Evolutionary conservation across 2,888 invertebrate species (phyloP), one percentile per base, ranked within the genome.

Genomic region (Nysson spinosus): DNA sequence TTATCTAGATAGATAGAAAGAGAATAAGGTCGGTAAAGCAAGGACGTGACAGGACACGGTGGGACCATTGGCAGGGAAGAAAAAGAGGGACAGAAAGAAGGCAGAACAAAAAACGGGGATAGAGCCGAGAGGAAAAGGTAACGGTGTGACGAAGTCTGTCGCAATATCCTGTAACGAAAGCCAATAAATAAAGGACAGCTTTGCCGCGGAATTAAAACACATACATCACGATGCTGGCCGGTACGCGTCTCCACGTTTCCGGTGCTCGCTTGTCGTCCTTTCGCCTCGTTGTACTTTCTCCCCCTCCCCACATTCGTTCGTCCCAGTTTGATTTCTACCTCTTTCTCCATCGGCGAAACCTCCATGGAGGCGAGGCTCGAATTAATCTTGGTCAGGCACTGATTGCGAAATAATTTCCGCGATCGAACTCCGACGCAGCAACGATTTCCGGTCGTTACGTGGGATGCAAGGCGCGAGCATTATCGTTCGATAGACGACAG

Each of bases 111-210:
- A 56, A 40, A 14, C 20, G 43, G 17, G 12, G 3, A 24, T 22
- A 26, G 49, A 24, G 28, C 40, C 3, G 17, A 17, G 26, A 49
- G 16, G 6, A 26, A 16, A 46, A 32, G 44, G 55, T 34, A 19
- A 35, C 35, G 28, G 47, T 26, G 75, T 80, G 82, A 82, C 83
- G 66, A 78, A 81, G 77, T 77, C 76, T 72, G 77, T 77, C 72
- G 83, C 80, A 83, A 83, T 83, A 83, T 82, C 82, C 79, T 72
- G 75, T 77, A 80, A 80, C 82, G 71, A 81, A 80, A 74, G 81
- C 80, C 81, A 82, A 83, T 83, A 83, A 83, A 83, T 83, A 83
- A 83, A 83, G 76, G 72, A 79, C 75, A 75, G 65, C 72, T 78
- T 75, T 66, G 64, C 72, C 73, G 56, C 77, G 80, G 78, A 83